Base-by-base conservation (phyloP, 2,797 vertebrate genomes). In the Arctocebus calabarensis region DNA sequence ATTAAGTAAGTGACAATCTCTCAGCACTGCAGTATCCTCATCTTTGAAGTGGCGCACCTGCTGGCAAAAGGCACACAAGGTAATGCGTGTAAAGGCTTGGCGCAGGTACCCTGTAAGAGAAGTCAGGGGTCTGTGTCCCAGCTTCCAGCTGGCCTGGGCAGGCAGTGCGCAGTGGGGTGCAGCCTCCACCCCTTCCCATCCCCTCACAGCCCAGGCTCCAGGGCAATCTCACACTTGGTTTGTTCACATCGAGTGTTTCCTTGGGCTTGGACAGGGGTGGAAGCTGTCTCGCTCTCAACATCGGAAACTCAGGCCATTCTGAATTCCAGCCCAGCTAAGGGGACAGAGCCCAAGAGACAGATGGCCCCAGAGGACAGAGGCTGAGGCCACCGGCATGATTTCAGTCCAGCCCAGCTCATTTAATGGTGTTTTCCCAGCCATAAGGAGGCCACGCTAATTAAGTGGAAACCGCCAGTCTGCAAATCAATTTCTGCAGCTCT, bases 371-470 rank as follows among this genome's bases (percentile, higher is more conserved):
- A 77, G 88, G 83, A 45, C 66, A 29, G 52, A 37, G 48, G 52
- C 81, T 61, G 78, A 90, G 93, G 87, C 84, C 84, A 83, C 84
- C 2, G 0, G 74, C 68, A 59, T 32, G 93, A 90, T 94, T 93
- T 92, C 94, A 92, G 90, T 88, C 79, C 64, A 79, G 45, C 61
- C 84, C 79, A 85, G 81, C 37, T 88, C 77, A 74, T 22, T 95
- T 88, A 83, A n/a, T 3, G 16, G 95, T 87, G 61, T 75, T 86
- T 81, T 91, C 94, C 94, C 88, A 78, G 90, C 37, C 88, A 70
- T 95, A 98, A 98, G 92, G 94, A 96, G 97, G 97, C 94, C 97
- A 59, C 0, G 1, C 96, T 98, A 97, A 98, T 98, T 97, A 97
- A 94, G 81, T 88, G 73, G 85, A 94, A 91, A 85, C 62, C 7